These are phyloP conservation scores for Mesoligia furuncula DNA, from an alignment of 2,888 invertebrate genomes.

Conservation along the genomic window DNA sequence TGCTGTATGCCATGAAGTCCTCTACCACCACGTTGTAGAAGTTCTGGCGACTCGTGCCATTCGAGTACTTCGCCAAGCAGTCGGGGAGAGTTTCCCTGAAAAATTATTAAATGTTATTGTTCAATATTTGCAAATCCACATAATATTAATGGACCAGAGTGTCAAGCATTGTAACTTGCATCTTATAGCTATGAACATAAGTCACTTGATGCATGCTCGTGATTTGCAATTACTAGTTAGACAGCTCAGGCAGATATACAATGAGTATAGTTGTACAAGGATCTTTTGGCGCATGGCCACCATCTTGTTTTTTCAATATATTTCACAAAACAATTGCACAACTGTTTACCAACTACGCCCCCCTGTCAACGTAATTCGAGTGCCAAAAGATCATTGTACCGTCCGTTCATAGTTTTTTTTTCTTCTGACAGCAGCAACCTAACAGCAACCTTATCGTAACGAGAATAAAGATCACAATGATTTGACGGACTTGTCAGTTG, in stretches of 20 bases:
- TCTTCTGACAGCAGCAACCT: no score
- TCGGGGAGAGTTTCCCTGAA: slow-evolving; percentile 73
- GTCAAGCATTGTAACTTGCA: not conserved
- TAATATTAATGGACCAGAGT: no score
- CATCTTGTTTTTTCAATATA: not conserved
- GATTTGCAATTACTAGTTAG: not conserved
- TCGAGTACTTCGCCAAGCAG: slow-evolving; percentile 67
- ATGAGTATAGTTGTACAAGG: no score
- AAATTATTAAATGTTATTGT: not conserved
- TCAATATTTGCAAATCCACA: not conserved
- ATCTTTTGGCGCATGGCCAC: not conserved
- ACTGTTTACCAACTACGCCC: no score
- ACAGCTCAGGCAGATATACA: not conserved
- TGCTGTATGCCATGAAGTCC: slow-evolving; percentile 64
- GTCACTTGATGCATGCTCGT: not conserved
- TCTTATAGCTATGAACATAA: no score
- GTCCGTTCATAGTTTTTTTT: no score
- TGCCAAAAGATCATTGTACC: no score
- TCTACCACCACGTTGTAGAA: slow-evolving; percentile 54
- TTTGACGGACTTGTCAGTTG: no score
- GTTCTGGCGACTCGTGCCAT: slow-evolving; percentile 59
- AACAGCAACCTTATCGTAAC: no score
- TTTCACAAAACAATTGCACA: no score
- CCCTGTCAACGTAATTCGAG: no score
- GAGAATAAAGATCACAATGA: no score